Percentiles rank a stretch among this genome's conserved stretches.
These are phyloP conservation scores for Procambarus clarkii DNA, from an alignment of 1,140 invertebrate species.

Conservation along the genomic window DNA sequence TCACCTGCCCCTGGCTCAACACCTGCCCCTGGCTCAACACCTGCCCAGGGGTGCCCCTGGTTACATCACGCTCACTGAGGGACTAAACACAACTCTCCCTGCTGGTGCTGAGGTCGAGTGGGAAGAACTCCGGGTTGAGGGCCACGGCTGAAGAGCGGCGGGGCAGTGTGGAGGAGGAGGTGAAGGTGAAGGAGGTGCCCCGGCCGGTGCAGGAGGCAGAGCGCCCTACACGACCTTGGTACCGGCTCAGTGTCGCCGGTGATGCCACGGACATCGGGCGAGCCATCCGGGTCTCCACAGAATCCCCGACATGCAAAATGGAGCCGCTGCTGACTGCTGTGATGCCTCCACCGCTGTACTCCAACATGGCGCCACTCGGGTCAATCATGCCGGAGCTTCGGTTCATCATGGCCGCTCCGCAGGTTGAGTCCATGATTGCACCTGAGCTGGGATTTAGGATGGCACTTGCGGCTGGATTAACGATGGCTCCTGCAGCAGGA, in stretches of 20 bases:
- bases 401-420: background rate
- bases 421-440: background rate
- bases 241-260: background rate
- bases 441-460: background rate
- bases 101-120: constrained; percentile 17
- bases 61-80: background rate
- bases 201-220: constrained; percentile 26
- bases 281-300: background rate
- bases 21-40: too few relatives aligned
- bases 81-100: constrained; percentile 39
- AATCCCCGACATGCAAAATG: background rate
- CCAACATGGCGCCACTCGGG: background rate
- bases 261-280: constrained; percentile 1
- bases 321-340: too few relatives aligned
- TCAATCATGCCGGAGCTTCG: background rate
- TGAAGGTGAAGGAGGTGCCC: background rate
- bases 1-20: too few relatives aligned
- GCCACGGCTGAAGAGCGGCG: constrained; percentile 29
- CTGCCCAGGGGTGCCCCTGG: background rate
- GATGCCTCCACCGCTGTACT: background rate
- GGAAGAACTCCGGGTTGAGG: constrained; percentile 41
- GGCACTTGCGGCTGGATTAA: background rate
- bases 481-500: background rate
- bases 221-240: background rate
- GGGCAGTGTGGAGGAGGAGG: constrained; percentile 16